Base-by-base conservation (phyloP, 2,888 invertebrate species). In the Melangyna quadrimaculata region DNA sequence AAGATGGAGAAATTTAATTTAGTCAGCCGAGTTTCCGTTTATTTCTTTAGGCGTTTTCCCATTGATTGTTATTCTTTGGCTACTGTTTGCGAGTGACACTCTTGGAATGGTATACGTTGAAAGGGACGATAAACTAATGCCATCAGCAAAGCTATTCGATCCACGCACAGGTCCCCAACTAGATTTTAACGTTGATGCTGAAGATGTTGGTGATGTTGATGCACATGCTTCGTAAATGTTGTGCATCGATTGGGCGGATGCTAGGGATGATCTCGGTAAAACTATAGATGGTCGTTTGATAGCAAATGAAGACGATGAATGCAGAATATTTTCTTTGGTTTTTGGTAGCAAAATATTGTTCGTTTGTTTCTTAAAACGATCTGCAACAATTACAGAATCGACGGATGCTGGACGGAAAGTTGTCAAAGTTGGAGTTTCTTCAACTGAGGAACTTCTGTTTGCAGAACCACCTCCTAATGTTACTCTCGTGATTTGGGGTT, bases 131-230 rank as follows among this genome's bases (percentile, higher is more conserved):
- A 78, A 40, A 6, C 73, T 75, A 14, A 86, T 72, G n/a, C 73
- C 83, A 77, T 87, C 87, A 19, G 86, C 82, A 43, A 87, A 87
- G 40, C 86, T 94, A 53, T 94, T 93, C 0, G 94, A 94, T 22
- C 93, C 93, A 0, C 94, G 90, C 0, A 93, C 91, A 0, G 93
- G 90, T 1, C 94, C 93, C 94, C 94, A 94, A 0, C 93, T 87
- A 1, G 87, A 78, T 32, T 71, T 67, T 8, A 63, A n/a, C 8
- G 51, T 63, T 32, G 35, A 53, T n/a, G 63, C 24, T 7, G 70
- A 53, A 1, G 71, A 65, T 12, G 65, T 82, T 22, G 78, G 74
- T 10, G 70, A 59, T 22, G 45, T 89, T 75, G 88, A 88, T 5
- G 77, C 73, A 43, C 88, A 87, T 37, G 89, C 80, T 87, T 91